Evolutionary conservation across 2,113 vertebrate species (phyloP).

Genomic region (Erythrocercus mccallii): DNA sequence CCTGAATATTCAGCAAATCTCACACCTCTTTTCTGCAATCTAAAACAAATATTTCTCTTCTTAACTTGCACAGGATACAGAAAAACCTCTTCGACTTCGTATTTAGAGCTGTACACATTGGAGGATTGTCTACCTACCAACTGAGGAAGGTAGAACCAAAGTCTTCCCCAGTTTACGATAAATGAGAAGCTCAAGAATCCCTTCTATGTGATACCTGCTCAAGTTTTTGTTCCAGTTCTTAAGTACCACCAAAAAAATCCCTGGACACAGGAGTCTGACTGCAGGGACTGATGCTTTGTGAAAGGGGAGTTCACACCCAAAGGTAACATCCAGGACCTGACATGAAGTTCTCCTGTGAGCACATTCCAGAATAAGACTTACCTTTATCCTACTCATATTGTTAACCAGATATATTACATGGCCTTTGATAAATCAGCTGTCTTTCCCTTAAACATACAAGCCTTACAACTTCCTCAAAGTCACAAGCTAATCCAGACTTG

Average conservation of each 20-base stretch:
- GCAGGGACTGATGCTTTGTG: neutral
- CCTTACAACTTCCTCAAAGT: no score
- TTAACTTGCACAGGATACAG: accelerated
- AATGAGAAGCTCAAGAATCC: neutral
- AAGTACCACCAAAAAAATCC: neutral
- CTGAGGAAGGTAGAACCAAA: neutral
- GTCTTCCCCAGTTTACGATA: neutral
- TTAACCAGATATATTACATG: neutral
- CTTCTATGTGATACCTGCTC: neutral
- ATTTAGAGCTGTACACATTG: neutral
- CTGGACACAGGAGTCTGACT: neutral
- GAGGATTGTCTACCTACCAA: neutral
- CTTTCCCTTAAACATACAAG: neutral
- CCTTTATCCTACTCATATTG: neutral
- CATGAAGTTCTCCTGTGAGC: accelerated
- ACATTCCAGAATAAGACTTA: neutral
- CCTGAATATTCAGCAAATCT: neutral
- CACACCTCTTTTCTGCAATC: neutral
- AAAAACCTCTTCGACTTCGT: neutral
- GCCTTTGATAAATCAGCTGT: neutral
- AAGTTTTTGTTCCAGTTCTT: neutral
- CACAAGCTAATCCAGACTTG: neutral
- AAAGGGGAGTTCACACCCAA: neutral
- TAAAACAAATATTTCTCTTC: neutral
- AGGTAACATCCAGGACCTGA: neutral